phyloP scores from a whole-genome alignment of 1,140 invertebrate species.

The Hypothenemus hampei region DNA sequence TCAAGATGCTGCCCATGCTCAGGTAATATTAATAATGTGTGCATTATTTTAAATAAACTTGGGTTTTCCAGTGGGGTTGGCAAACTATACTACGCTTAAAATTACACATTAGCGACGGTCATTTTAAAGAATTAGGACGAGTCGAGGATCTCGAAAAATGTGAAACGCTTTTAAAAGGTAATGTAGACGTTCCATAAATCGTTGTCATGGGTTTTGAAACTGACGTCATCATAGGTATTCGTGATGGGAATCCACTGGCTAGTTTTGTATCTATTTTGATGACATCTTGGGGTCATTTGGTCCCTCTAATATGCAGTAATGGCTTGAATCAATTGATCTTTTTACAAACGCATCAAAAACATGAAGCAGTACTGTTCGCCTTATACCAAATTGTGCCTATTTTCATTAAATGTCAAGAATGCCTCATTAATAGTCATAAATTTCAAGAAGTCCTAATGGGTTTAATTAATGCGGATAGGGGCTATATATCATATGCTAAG shows the following conservation, averaged over 20 bases:
- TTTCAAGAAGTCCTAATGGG: constrained; percentile 42
- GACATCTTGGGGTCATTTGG: constrained; percentile 68
- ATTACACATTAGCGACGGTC: constrained; percentile 64
- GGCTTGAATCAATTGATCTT: constrained; percentile 60
- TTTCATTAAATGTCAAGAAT: constrained; percentile 63
- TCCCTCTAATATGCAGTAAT: constrained; percentile 64
- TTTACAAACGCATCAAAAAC: constrained; percentile 59
- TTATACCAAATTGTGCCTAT: constrained; percentile 65
- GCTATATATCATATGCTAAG: constrained; percentile 74
- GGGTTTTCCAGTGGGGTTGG: constrained; percentile 69
- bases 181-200: constrained; percentile 29
- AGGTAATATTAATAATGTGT: constrained; percentile 4
- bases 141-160: constrained; percentile 55
- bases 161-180: constrained; percentile 45
- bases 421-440: constrained; percentile 40
- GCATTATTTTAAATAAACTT: no score
- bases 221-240: constrained; percentile 55
- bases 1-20: constrained; percentile 37
- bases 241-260: constrained; percentile 63
- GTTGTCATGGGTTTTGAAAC: neutral
- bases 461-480: constrained; percentile 65
- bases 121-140: constrained; percentile 46
- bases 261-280: constrained; percentile 63
- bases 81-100: constrained; percentile 61
- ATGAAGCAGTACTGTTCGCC: constrained; percentile 62